Percentiles rank a stretch among this genome's conserved stretches.
These are phyloP conservation scores for Proisotoma minuta DNA, from an alignment of 2,888 invertebrate genomes.

Conservation along the genomic window DNA sequence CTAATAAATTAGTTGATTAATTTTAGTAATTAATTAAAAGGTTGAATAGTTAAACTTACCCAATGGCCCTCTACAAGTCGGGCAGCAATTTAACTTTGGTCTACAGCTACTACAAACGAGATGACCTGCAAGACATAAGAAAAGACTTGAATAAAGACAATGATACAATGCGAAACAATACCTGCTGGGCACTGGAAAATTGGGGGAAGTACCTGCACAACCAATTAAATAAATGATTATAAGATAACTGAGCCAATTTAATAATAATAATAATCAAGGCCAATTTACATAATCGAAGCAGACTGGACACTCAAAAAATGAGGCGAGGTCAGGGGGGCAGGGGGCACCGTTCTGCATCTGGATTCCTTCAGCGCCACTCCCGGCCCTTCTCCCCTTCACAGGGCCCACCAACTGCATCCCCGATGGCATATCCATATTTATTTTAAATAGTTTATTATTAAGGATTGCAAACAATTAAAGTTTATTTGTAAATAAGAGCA, in stretches of 20 bases:
- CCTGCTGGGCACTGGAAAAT: slow-evolving; percentile 65
- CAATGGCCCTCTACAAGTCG: slow-evolving; percentile 60
- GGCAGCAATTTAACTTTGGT: slow-evolving; percentile 59
- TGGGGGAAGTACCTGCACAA: neutral
- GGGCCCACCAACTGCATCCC: neutral
- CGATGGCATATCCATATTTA: neutral
- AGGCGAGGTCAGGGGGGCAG: slow-evolving; percentile 67
- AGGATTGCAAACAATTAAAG: too few species aligned
- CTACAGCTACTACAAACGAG: slow-evolving; percentile 60
- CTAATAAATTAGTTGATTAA: slow-evolving; percentile 50
- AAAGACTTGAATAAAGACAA: too few species aligned
- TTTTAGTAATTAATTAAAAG: neutral
- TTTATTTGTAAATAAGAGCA: too few species aligned
- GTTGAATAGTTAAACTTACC: slow-evolving; percentile 50
- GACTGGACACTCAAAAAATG: slow-evolving; percentile 90
- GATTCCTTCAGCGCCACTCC: neutral
- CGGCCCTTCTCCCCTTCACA: neutral
- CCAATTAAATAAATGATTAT: neutral
- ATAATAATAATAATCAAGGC: neutral
- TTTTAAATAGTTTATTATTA: too few species aligned
- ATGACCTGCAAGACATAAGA: slow-evolving; percentile 57
- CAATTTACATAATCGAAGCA: slow-evolving; percentile 91
- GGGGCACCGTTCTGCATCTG: neutral
- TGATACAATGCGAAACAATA: too few species aligned
- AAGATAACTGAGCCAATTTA: neutral